Base-by-base conservation (phyloP, 2,888 invertebrate genomes). In the Agrochola litura region DNA sequence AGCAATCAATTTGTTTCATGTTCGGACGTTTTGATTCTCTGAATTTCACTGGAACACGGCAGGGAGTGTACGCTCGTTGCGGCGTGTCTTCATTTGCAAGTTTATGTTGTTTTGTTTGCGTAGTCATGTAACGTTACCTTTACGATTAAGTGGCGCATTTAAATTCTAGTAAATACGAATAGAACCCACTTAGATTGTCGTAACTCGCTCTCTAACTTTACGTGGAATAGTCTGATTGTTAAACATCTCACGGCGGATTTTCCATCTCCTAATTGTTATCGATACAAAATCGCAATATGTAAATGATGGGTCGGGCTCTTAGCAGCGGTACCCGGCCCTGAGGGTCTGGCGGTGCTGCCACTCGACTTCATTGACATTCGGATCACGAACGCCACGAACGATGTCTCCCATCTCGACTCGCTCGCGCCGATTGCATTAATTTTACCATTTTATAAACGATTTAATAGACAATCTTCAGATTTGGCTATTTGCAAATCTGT, bases 381-480 rank as follows among this genome's bases (percentile, higher is more conserved):
- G 89, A 92, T 93, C 96, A 96, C 96, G 96, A 94, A 90, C 94
- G 92, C 91, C 91, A 92, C 93, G 92, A 95, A 96, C 95, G 95
- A 95, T 95, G 96, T 95, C 95, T 91, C 93, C 95, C 96, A 95
- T 96, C 94, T 94, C 95, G 91, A 94, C 93, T 94, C 93, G 91
- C 95, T 95, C 91, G 91, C 93, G 92, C 94, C 95, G 95, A 96
- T 96, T 95, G 95, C 96, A 96, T 96, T 96, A 96, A 96, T 96
- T 96, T 95, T 93, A 93, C 95, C 95, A 94, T 96, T 96, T 96
- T 95, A 95, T 95, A 95, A 96, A 94, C 95, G 95, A 95, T 96
- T 96, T 96, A 95, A 96, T 95, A 94, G 94, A 95, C 94, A 94
- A 94, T 95, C 92, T 94, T 89, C 91, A 93, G 92, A 94, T 95